phyloP scores from a whole-genome alignment of 2,113 vertebrate genomes.

The Erythrolamprus reginae region DNA sequence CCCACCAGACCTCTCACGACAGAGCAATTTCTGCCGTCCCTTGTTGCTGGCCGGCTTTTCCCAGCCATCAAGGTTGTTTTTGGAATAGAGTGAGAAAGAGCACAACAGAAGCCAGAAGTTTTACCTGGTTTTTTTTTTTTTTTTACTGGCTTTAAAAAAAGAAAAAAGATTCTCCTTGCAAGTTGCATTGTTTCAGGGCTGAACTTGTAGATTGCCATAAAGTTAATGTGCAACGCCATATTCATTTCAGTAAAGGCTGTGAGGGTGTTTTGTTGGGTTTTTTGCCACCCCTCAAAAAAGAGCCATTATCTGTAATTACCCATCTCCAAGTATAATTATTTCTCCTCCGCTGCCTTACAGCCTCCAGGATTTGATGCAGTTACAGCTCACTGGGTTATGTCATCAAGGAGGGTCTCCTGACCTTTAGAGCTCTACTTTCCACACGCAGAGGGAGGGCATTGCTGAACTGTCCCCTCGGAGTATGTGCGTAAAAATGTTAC shows the following conservation, averaged over 20 bases:
- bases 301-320: conserved; percentile 76
- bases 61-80: conserved; percentile 6
- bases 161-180: conserved; percentile 24
- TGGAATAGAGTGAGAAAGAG: background rate
- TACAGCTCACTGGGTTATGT: conserved; percentile 60
- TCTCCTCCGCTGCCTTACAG: conserved; percentile 60
- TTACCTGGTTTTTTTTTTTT: rapidly evolving
- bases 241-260: conserved; percentile 60
- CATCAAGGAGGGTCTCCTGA: conserved; percentile 63
- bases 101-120: background rate
- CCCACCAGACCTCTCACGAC: conserved; percentile 68
- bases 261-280: conserved; percentile 61
- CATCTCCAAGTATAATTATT: conserved; percentile 73
- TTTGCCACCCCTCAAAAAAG: conserved; percentile 64
- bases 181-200: conserved; percentile 39
- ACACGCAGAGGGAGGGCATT: conserved; percentile 3
- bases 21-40: conserved; percentile 65
- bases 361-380: conserved; percentile 59
- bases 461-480: background rate
- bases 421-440: conserved; percentile 47
- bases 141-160: conserved; percentile 9
- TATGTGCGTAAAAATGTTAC: background rate
- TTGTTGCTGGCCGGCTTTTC: conserved; percentile 33
- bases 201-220: conserved; percentile 69
- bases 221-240: conserved; percentile 73